Evolutionary conservation across 2,797 vertebrate genomes (phyloP).

Genomic region (Tapera naevia): DNA sequence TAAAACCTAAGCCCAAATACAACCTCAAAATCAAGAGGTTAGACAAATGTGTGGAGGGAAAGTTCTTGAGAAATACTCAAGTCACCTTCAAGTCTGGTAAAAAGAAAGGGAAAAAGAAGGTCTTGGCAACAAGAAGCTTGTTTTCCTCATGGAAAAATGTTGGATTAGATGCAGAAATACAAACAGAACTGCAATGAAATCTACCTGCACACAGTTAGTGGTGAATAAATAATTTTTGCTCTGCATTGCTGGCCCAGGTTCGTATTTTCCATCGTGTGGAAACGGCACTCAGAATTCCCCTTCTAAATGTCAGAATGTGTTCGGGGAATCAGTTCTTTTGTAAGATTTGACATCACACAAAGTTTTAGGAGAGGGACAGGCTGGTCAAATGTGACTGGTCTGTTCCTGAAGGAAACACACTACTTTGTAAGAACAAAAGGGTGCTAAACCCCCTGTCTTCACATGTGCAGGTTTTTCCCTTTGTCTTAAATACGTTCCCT

Average conservation of each 20-base stretch:
- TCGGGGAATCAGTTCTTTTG: background rate
- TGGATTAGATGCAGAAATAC: background rate
- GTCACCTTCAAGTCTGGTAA: background rate
- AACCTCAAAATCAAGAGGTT: background rate
- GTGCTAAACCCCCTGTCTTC: background rate
- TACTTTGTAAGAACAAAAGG: background rate
- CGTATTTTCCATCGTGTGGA: rapidly evolving
- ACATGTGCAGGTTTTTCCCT: background rate
- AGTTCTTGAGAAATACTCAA: background rate
- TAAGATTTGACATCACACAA: background rate
- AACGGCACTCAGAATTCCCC: rapidly evolving
- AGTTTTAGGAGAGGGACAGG: background rate
- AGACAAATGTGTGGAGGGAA: background rate
- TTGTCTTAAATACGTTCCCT: background rate
- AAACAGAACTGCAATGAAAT: background rate
- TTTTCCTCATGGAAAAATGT: background rate
- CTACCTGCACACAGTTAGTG: background rate
- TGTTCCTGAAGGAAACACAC: rapidly evolving
- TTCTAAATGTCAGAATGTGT: background rate
- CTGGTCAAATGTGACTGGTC: background rate
- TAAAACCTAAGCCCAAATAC: background rate
- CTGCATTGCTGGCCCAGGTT: rapidly evolving
- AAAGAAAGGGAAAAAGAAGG: background rate
- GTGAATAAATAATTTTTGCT: background rate
- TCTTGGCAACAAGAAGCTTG: background rate